phyloP scores from a whole-genome alignment of 64 coral and sea anemone genomes.

The Actinia tenebrosa region DNA sequence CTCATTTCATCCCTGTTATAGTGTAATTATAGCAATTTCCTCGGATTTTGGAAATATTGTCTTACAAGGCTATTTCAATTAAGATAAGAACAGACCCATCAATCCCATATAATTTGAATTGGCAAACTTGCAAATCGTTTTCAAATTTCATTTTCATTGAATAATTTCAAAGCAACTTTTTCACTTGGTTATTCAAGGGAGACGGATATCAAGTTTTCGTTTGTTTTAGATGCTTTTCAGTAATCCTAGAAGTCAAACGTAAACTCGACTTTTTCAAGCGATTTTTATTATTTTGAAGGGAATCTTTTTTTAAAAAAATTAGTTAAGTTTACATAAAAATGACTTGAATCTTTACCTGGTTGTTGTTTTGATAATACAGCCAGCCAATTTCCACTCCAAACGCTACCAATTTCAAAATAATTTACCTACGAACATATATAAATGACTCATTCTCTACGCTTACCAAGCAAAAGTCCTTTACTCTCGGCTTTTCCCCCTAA shows the following conservation, averaged over 20 bases:
- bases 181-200: neutral
- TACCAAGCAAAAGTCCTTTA: neutral
- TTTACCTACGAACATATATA: neutral
- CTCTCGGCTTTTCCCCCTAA: neutral
- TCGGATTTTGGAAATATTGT: neutral
- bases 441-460: neutral
- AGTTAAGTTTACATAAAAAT: neutral
- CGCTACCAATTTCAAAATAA: neutral
- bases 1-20: neutral
- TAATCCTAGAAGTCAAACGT: neutral
- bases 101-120: neutral
- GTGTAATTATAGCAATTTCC: neutral
- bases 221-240: neutral
- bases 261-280: neutral
- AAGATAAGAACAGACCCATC: neutral
- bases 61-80: constrained; percentile 9
- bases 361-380: neutral
- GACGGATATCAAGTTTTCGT: neutral
- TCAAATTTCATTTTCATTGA: neutral
- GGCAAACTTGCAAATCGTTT: constrained; percentile 4
- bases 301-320: neutral
- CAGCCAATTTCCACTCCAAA: neutral
- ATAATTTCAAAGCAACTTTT: neutral
- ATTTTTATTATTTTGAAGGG: neutral
- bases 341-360: neutral